Conservation (phyloP, 1,140 invertebrate genomes). For the Manduca sexta region DNA sequence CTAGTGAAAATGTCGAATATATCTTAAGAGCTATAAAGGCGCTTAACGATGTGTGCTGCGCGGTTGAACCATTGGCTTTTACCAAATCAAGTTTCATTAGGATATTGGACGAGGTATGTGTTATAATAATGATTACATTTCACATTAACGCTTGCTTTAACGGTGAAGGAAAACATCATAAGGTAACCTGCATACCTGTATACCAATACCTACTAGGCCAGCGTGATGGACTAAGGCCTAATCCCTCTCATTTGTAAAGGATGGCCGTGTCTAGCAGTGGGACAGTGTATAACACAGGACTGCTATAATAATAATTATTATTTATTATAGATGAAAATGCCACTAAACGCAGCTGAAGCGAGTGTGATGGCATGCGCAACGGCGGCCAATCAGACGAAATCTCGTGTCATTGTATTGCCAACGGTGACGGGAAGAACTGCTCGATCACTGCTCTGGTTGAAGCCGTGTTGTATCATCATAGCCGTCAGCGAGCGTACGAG, state of each 20-base stretch:
- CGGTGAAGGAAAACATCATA: too few relatives aligned
- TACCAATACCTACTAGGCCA: too few relatives aligned
- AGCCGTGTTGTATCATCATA: slow-evolving; percentile 29
- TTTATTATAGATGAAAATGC: slow-evolving; percentile 29
- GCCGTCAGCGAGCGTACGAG: slow-evolving; percentile 28
- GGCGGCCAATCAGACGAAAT: slow-evolving; percentile 32
- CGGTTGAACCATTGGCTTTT: slow-evolving; percentile 33
- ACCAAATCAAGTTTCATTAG: slow-evolving; percentile 25
- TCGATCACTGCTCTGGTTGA: slow-evolving; percentile 27
- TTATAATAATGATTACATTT: not conserved
- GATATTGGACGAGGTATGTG: slow-evolving; percentile 26
- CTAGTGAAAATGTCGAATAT: slow-evolving; percentile 25
- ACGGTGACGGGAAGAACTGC: slow-evolving; percentile 43
- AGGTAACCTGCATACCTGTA: too few relatives aligned
- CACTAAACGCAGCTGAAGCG: slow-evolving; percentile 47
- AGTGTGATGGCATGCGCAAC: slow-evolving; percentile 29
- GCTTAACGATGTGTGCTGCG: slow-evolving; percentile 33
- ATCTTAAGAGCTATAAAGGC: slow-evolving; percentile 23
- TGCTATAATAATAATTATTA: too few relatives aligned
- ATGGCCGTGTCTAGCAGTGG: too few relatives aligned
- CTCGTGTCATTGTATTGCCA: slow-evolving; percentile 34
- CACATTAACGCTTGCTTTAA: too few relatives aligned
- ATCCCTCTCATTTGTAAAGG: too few relatives aligned
- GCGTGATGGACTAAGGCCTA: too few relatives aligned
- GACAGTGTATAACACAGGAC: too few relatives aligned